These are phyloP conservation scores for Lycodopsis pacificus DNA, from an alignment of 2,797 vertebrate genomes.

Conservation along the genomic window DNA sequence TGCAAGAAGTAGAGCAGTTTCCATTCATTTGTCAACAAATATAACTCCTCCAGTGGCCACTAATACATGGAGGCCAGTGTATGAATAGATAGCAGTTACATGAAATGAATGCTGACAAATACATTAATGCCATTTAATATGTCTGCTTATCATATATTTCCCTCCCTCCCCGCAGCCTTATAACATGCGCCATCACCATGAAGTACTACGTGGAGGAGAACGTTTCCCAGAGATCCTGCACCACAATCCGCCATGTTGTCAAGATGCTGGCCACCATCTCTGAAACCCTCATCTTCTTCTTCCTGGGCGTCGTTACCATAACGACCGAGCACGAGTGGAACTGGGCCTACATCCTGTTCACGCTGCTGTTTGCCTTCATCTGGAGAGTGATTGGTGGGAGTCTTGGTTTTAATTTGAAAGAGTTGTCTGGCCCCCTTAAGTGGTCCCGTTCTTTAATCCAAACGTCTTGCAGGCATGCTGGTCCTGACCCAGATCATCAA, in stretches of 20 bases:
- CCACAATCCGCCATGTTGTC: slow-evolving; percentile 95
- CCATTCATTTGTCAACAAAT: neutral
- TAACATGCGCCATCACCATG: slow-evolving; percentile 94
- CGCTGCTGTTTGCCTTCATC: slow-evolving; percentile 90
- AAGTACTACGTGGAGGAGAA: slow-evolving; percentile 97
- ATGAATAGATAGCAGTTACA: neutral
- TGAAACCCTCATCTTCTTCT: slow-evolving; percentile 97
- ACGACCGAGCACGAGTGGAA: slow-evolving; percentile 96
- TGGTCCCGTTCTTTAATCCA: neutral
- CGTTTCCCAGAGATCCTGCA: slow-evolving; percentile 93
- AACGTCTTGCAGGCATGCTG: slow-evolving; percentile 86
- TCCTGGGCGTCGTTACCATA: slow-evolving; percentile 94
- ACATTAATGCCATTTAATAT: neutral
- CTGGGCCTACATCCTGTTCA: slow-evolving; percentile 94
- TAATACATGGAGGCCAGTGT: neutral
- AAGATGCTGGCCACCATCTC: slow-evolving; percentile 95
- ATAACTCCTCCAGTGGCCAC: neutral
- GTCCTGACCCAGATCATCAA: slow-evolving; percentile 94
- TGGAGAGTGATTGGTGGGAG: slow-evolving; percentile 91
- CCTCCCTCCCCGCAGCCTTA: slow-evolving; percentile 85
- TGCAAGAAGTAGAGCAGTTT: rapidly evolving
- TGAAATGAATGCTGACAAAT: neutral
- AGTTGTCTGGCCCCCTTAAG: rapidly evolving
- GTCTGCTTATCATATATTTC: neutral
- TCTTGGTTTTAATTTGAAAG: neutral